Conservation (phyloP, 23 tunicate genomes). For the Halocynthia roretzi region DNA sequence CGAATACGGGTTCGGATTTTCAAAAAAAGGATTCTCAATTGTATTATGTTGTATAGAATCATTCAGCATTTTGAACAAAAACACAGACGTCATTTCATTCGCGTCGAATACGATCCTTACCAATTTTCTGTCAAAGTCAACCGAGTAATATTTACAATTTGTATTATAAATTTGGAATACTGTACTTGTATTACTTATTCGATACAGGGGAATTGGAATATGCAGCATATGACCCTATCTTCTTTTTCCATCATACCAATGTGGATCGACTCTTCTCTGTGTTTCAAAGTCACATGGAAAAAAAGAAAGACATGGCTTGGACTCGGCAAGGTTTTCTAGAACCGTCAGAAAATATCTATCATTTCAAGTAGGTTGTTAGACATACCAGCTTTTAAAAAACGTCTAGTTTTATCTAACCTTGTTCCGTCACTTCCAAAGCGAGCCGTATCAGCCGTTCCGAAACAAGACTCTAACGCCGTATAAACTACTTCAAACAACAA, state of each 20-base stretch:
- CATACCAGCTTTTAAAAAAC: background rate
- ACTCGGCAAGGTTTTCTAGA: conserved; percentile 17
- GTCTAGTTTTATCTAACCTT: background rate
- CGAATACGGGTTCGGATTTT: too few relatives aligned
- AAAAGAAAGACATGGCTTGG: conserved; percentile 14
- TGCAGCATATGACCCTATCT: conserved; percentile 22
- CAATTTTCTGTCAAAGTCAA: too few relatives aligned
- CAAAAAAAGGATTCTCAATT: too few relatives aligned
- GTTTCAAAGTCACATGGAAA: conserved; percentile 2
- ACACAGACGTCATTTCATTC: too few relatives aligned
- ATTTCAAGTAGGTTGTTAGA: conserved; percentile 15
- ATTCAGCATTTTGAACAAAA: too few relatives aligned
- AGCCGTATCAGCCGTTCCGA: conserved; percentile 13
- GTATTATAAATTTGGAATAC: background rate
- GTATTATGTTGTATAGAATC: too few relatives aligned
- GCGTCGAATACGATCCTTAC: too few relatives aligned
- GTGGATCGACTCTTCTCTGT: conserved; percentile 13
- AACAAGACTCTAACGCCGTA: conserved; percentile 15
- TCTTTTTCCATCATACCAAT: conserved; percentile 25
- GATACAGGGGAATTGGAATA: conserved; percentile 7
- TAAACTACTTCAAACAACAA: background rate
- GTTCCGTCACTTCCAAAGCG: background rate
- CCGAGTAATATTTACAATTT: too few relatives aligned
- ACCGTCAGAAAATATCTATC: conserved; percentile 21
- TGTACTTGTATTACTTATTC: background rate